Base-by-base conservation (phyloP, 2,797 vertebrate genomes). In the Limosa lapponica region DNA sequence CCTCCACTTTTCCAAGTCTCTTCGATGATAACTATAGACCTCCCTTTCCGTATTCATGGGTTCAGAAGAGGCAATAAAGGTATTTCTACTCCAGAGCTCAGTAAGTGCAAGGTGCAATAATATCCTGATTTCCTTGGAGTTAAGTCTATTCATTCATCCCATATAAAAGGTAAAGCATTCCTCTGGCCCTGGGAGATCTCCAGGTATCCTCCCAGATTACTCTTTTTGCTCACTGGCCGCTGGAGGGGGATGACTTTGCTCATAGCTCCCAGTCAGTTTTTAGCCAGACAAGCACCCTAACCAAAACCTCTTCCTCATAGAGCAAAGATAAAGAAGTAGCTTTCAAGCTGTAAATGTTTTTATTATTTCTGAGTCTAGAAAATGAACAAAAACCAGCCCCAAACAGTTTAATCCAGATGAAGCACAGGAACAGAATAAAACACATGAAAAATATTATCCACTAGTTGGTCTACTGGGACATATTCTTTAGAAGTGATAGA, bases 71-170 rank as follows among this genome's bases (percentile, higher is more conserved):
- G 13, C 28, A 13, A 59, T 23, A 64, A 43, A 52, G 1, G 23
- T 10, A 46, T 73, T 92, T 82, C 39, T 74, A 22, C 25, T 89
- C 28, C 39, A 69, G 14, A 51, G 0, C 4, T 19, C 14, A 16
- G 52, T 25, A 10, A 58, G 22, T 3, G 3, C 28, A 70, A 52
- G 19, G n/a, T 44, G 44, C 0, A 1, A 64, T 18, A 34, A 23
- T 11, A 20, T 37, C 27, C 28, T 0, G 0, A 3, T 46, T 55
- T 72, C 54, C 41, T 13, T 64, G 34, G 13, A n/a, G 11, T 82
- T 30, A 37, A 43, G 20, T 48, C 28, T 49, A 4, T 59, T 41
- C 27, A 28, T 22, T 81, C 6, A 2, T 49, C 13, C n/a, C 54
- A 12, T 1, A 19, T 54, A 30, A 39, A 69, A 80, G 16, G 17